A percentile compares a stretch with the other conserved stretches of the same genome.
These are phyloP conservation scores for Athene cunicularia DNA, from an alignment of 2,113 vertebrate species.

Conservation along the genomic window DNA sequence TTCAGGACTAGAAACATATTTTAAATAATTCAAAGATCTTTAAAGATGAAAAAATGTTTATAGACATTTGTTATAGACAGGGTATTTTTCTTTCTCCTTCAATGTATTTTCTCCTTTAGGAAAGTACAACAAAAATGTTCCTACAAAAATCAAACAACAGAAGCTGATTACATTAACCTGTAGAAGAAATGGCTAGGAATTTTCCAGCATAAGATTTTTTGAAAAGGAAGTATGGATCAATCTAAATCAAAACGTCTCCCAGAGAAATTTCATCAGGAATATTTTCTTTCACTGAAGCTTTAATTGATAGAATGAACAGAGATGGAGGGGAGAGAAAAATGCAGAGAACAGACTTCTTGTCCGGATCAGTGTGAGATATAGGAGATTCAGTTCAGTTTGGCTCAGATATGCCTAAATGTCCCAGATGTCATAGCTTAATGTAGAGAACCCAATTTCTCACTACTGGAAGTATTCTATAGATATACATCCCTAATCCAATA, in stretches of 20 bases:
- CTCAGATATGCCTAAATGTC: neutral
- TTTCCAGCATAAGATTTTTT: neutral
- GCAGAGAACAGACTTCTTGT: neutral
- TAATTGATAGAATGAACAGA: neutral
- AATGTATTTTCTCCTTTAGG: neutral
- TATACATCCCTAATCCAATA: neutral
- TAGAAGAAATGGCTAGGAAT: neutral
- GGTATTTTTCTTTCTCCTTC: neutral
- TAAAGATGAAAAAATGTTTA: neutral
- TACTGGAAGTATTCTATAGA: neutral
- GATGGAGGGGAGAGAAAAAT: neutral
- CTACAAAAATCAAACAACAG: neutral
- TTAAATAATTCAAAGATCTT: neutral
- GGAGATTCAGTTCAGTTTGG: neutral
- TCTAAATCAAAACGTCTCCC: neutral
- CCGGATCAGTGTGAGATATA: neutral
- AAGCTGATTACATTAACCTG: neutral
- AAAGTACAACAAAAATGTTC: neutral
- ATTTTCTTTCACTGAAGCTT: neutral
- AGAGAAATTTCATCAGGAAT: neutral
- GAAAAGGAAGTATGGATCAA: neutral
- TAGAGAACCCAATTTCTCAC: neutral
- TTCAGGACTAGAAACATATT: neutral
- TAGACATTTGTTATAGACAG: neutral
- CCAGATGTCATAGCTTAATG: neutral